Base-by-base conservation (phyloP, 2,888 invertebrate species). In the Acholoe squamosa region DNA sequence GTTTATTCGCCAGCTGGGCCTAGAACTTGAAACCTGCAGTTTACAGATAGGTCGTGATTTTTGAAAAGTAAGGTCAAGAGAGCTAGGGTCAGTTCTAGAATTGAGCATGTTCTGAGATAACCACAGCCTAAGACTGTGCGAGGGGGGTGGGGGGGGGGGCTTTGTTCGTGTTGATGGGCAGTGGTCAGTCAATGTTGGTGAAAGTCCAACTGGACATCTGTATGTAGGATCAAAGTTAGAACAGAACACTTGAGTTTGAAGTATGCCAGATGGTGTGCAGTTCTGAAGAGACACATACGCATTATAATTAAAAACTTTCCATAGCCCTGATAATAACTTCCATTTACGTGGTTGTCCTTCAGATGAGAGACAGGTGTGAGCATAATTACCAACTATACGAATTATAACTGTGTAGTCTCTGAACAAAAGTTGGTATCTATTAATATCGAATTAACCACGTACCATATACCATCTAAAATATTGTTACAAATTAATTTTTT, bases 121-220 rank as follows among this genome's bases (percentile, higher is more conserved):
- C 28, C 25, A 31, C 19, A 76, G 1, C n/a, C 31, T 3, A 76
- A 25, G 28, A 76, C 16, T n/a, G 61, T 3, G 14, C 7, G 14
- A 12, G 61, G 19, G 43, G 43, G 43, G 43, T 3, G 5, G 43
- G 43, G 61, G 5, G 76, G 25, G 76, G 25, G 19, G 31, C 28
- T 76, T 76, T 76, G 31, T 76, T 76, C n/a, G 76, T 76, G 31
- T 76, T 28, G 76, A 28, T 16, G 16, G 76, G 76, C 43, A 43
- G 80, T 33, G 80, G n/a, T 43, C 80, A 80, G 80, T 43, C 80
- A 80, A 34, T 43, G 43, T 80, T 33, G 31, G 76, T 25, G 43
- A 80, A 33, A 34, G 80, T 80, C 80, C 12, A 80, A 34, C 80
- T 80, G 80, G 80, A 80, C 80, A 80, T 80, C 80, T 80, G 80